A percentile compares a stretch with the other conserved stretches of the same genome.
Evolutionary conservation across 2,797 vertebrate species (phyloP).

Genomic region (Sarcoramphus papa): DNA sequence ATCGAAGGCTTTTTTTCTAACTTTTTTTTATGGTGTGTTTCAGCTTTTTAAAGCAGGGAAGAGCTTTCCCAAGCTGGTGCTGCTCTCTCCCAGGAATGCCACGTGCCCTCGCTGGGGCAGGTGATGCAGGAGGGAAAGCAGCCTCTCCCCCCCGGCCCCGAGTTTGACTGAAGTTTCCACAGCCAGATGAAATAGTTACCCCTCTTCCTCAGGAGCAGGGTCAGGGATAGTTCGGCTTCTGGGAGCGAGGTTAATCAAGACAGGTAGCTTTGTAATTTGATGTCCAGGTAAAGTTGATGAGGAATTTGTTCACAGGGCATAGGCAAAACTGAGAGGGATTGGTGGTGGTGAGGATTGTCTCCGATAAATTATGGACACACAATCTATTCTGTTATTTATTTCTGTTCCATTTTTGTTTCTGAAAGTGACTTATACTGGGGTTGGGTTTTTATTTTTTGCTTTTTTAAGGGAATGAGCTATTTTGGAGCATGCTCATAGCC

Average conservation of each 20-base stretch:
- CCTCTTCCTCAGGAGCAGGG: neutral
- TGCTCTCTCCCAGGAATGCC: neutral
- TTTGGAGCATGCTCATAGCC: neutral
- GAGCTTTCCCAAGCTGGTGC: neutral
- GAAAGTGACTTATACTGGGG: neutral
- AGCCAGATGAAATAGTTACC: neutral
- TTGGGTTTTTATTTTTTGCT: neutral
- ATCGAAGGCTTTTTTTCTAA: neutral
- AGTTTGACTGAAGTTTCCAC: neutral
- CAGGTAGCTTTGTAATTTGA: neutral
- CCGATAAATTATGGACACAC: neutral
- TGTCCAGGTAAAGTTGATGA: neutral
- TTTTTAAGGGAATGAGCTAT: neutral
- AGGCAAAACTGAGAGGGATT: neutral
- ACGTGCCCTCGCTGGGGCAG: fast-evolving
- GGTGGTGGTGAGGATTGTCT: neutral
- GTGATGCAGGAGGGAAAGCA: neutral
- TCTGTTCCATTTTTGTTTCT: neutral
- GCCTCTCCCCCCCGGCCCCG: neutral
- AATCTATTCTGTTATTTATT: neutral
- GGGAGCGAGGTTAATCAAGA: neutral
- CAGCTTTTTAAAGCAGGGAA: neutral
- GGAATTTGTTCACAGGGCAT: neutral
- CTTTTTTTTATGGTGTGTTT: neutral
- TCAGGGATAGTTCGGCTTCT: neutral